Evolutionary conservation across 2,113 vertebrate species (phyloP), one percentile per base, ranked within the genome.

Genomic region (Cacatua alba): DNA sequence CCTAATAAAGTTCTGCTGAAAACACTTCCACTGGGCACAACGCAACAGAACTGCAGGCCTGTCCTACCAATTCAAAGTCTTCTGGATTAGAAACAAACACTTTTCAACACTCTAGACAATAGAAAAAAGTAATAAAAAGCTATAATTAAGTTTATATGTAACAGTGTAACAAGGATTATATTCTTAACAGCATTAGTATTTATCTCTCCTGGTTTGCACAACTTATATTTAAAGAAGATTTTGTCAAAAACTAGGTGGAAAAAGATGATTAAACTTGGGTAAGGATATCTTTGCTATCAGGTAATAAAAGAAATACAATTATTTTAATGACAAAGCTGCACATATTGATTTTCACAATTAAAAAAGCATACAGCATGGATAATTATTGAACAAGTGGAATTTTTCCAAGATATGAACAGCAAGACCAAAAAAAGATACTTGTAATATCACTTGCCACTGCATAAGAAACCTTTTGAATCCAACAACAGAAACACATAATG

Each of bases 141-240:
- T 46, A 51, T 15, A 37, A 88, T 51, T 51, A 62, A 77, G 9
- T 81, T 80, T 0, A 0, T 49, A 55, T 9, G 16, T 46, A 41
- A 37, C 25, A 46, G 24, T 0, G 0, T 31, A 82, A 76, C 6
- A 35, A 12, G 14, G 10, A 64, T 46, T 68, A 33, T 13, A 64
- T 59, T 90, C 87, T 87, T 77, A 83, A 81, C 7, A 33, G 11
- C 23, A 52, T 25, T 0, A 25, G 23, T 57, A 74, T 68, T 90
- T 69, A 11, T 62, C 13, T 62, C 13, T 37, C 17, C 52, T 16
- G 4, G 48, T 60, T 87, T 75, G 17, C 24, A 55, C 2, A 37
- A 75, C 33, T 71, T n/a, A 18, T 28, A 72, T 44, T 81, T 80
- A 74, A 82, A 33, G 4, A 82, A 57, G 16, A 53, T 69, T 29